A percentile compares a stretch with the other conserved stretches of the same genome.
These are phyloP conservation scores for Schizopygopsis malacanthus DNA, from an alignment of 2,797 vertebrate genomes.

Conservation along the genomic window DNA sequence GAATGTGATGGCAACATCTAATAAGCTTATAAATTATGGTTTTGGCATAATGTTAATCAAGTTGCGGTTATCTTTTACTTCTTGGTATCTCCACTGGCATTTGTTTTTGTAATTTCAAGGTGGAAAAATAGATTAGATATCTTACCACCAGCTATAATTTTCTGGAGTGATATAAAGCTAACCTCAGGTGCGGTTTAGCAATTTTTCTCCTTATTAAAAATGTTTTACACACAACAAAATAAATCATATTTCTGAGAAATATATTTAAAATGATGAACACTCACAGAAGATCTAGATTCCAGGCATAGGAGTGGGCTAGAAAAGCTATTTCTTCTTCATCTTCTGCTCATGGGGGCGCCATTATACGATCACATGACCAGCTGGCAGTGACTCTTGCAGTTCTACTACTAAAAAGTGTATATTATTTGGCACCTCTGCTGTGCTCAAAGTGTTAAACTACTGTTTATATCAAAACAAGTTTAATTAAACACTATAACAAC, in stretches of 20 bases:
- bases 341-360: not conserved
- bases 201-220: constrained; percentile 4
- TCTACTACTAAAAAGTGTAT: not conserved
- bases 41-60: constrained; percentile 27
- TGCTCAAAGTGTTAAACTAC: not conserved
- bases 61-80: not conserved
- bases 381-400: not conserved
- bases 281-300: not conserved
- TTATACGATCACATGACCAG: not conserved
- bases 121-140: constrained; percentile 17
- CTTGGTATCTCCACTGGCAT: not conserved
- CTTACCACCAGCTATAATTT: constrained; percentile 18
- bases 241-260: constrained; percentile 8
- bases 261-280: not conserved
- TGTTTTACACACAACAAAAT: constrained; percentile 4
- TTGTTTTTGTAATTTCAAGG: constrained; percentile 23
- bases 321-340: not conserved
- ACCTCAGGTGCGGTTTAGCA: not conserved
- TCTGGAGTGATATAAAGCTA: not conserved
- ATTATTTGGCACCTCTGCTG: not conserved
- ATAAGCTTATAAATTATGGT: constrained; percentile 14
- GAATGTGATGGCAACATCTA: constrained; percentile 30
- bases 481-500: constrained; percentile 1
- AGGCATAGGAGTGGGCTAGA: not conserved
- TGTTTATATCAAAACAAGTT: not conserved